Evolutionary conservation across 2,888 invertebrate genomes (phyloP), one percentile per base, ranked within the genome.

Genomic region (Ormyrus rosae): DNA sequence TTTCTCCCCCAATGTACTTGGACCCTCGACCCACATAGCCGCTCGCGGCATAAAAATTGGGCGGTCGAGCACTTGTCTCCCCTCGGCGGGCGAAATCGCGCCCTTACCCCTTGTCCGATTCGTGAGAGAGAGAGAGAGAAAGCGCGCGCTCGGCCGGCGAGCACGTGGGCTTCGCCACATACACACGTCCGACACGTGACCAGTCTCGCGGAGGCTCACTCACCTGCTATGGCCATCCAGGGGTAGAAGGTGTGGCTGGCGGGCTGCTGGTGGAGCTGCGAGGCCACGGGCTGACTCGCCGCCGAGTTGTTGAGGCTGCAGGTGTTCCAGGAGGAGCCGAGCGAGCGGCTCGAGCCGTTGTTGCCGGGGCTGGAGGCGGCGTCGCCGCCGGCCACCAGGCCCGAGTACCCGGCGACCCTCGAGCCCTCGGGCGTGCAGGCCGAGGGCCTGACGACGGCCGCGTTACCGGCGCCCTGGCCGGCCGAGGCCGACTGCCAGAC

Each of bases 161-260:
- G 61, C 83, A 82, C 84, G 83, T 84, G 84, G 81, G 78, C 78
- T 82, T 73, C 71, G 63, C 63, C 71, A 61, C 71, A 45, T 61
- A n/a, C 2, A 46, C 48, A 56, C 48, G 3, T 9, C 1, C 19
- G 19, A 19, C 19, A 19, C 19, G 19, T 19, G 19, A 19, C 19
- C 19, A 19, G 19, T 19, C 19, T 1, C 1, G 19, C 1, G 19
- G 10, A 6, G 8, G 0, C 19, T 19, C 86, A 93, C 96, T 95
- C 92, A 97, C 98, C 98, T 97, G 97, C 97, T 94, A 98, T 97
- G 92, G 97, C 97, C 98, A 98, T 98, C 98, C 98, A 98, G 88
- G 98, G 98, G 93, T 98, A 98, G 93, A 98, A 98, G 90, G 97
- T 97, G 94, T 97, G 97, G 92, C 95, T 96, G 92, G 94, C 94